These are phyloP conservation scores for Archaeoteleia sp. DNA, from an alignment of 2,888 invertebrate species.

Conservation along the genomic window DNA sequence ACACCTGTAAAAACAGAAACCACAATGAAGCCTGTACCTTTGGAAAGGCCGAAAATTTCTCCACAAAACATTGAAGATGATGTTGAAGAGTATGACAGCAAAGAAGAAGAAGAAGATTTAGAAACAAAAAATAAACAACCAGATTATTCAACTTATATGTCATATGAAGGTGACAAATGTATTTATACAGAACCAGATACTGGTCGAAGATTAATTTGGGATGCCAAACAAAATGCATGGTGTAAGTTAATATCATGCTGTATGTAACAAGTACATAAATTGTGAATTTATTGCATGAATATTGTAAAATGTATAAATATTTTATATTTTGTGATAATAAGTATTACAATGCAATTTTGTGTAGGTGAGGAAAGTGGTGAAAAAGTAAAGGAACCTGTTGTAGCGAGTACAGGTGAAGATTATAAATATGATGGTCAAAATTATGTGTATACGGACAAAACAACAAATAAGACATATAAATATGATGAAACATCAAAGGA, in stretches of 20 bases:
- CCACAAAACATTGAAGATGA: constrained; percentile 42
- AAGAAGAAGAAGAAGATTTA: constrained; percentile 56
- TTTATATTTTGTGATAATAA: constrained; percentile 1
- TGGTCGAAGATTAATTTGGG: constrained; percentile 82
- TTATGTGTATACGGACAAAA: constrained; percentile 70
- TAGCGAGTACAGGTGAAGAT: constrained; percentile 68
- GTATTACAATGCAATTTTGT: constrained; percentile 2
- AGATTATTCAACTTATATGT: constrained; percentile 78
- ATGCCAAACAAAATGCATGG: constrained; percentile 73
- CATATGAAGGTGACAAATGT: constrained; percentile 83
- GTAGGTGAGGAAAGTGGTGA: constrained; percentile 62
- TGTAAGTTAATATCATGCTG: constrained; percentile 25
- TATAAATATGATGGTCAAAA: constrained; percentile 71
- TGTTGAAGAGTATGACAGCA: constrained; percentile 62
- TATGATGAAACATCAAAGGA: constrained; percentile 80
- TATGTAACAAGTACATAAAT: constrained; percentile 35
- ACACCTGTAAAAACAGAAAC: background rate
- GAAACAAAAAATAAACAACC: constrained; percentile 18
- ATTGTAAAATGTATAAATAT: background rate
- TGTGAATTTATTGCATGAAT: constrained; percentile 1
- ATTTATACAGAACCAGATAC: constrained; percentile 85
- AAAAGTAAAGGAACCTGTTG: constrained; percentile 76
- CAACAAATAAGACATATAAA: constrained; percentile 74
- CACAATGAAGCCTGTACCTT: no score
- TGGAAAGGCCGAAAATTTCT: no score